These are phyloP conservation scores for Caerostris darwini DNA, from an alignment of 1,140 invertebrate species.

Conservation along the genomic window DNA sequence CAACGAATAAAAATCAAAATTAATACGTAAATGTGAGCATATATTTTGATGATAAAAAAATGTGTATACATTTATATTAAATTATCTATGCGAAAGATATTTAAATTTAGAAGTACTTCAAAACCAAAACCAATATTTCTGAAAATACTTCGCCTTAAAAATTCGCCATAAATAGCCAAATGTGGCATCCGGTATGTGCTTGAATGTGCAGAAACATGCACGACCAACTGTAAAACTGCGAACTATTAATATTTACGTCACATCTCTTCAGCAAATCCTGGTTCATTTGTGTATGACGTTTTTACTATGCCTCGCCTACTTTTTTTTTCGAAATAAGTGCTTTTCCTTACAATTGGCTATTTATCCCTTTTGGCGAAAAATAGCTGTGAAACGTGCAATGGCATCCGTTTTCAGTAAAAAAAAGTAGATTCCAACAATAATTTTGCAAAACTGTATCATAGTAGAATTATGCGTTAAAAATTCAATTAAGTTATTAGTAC, in stretches of 20 bases:
- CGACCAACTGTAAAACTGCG: neutral
- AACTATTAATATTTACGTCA: slow-evolving; percentile 15
- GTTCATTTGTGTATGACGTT: slow-evolving; percentile 21
- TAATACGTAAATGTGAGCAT: neutral
- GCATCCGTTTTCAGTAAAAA: no score
- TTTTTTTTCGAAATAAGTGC: neutral
- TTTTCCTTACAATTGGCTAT: neutral
- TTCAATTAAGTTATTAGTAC: no score
- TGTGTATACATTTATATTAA: neutral
- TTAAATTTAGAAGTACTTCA: neutral
- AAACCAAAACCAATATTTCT: slow-evolving; percentile 23
- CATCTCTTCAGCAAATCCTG: slow-evolving; percentile 34
- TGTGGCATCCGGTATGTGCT: neutral
- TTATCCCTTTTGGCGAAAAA: neutral
- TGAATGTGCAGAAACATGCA: neutral
- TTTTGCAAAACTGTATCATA: no score
- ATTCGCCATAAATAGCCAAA: neutral
- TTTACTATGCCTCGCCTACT: slow-evolving; percentile 26
- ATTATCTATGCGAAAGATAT: neutral
- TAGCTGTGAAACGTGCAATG: no score
- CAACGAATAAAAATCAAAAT: neutral
- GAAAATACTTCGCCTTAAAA: neutral
- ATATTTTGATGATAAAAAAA: neutral
- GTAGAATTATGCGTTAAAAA: no score
- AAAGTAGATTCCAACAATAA: no score